A percentile compares a stretch with the other conserved stretches of the same genome.
Conservation (phyloP, 37 sponge, comb jelly and placozoan species). For the Hexactinellida sp. region DNA sequence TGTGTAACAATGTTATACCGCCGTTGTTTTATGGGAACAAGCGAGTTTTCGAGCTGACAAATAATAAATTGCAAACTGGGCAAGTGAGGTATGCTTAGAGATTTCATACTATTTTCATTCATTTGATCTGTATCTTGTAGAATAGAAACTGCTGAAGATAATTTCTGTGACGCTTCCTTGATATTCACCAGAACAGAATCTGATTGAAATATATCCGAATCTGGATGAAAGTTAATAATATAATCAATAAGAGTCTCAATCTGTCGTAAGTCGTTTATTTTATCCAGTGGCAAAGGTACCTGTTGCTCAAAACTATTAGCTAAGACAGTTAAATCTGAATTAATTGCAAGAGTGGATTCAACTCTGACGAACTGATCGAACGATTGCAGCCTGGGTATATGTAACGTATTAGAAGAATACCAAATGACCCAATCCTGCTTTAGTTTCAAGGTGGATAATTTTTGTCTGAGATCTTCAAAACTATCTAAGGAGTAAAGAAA, state of each 20-base stretch:
- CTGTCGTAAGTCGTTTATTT: background rate
- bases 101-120: background rate
- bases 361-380: background rate
- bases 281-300: background rate
- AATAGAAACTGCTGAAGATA: background rate
- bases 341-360: background rate
- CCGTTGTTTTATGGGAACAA: background rate
- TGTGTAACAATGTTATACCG: background rate
- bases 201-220: background rate
- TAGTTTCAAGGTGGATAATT: background rate
- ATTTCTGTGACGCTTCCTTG: background rate
- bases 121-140: background rate
- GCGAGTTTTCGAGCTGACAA: background rate
- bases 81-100: background rate
- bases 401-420: background rate
- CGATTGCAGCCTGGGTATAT: background rate
- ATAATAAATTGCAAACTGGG: background rate
- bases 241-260: background rate
- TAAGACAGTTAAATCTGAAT: slow-evolving; percentile 5
- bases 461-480: background rate
- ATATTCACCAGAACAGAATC: background rate
- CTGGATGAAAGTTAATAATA: background rate
- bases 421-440: background rate
- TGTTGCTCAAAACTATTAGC: background rate
- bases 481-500: background rate